Percentiles rank a stretch among this genome's conserved stretches.
phyloP scores from a whole-genome alignment of 2,797 vertebrate species.

The Etheostoma perlongum region DNA sequence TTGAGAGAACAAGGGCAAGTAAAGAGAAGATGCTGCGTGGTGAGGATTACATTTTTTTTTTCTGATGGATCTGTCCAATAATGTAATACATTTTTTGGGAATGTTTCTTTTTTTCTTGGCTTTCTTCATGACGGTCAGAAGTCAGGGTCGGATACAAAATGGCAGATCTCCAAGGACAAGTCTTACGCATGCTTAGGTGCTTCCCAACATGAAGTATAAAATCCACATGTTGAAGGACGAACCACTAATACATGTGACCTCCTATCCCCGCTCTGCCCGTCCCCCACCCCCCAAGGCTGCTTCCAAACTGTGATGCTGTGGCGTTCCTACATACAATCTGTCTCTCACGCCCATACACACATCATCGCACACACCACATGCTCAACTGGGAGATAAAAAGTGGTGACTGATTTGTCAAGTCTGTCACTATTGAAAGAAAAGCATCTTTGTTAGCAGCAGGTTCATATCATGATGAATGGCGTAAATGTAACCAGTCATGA shows the following conservation, averaged over 20 bases:
- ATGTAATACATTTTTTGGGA: background rate
- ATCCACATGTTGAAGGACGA: conserved; percentile 24
- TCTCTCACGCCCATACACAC: background rate
- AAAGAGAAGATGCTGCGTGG: background rate
- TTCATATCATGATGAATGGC: conserved; percentile 32
- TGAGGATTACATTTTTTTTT: background rate
- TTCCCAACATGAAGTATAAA: background rate
- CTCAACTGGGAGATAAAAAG: conserved; percentile 13
- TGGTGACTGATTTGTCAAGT: conserved; percentile 40
- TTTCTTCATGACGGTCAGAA: conserved; percentile 7
- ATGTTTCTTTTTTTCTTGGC: background rate
- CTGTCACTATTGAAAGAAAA: conserved; percentile 31
- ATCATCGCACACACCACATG: conserved; percentile 15
- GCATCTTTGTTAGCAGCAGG: conserved; percentile 34
- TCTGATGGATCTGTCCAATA: background rate
- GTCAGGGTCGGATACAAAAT: background rate
- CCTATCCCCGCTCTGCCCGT: background rate
- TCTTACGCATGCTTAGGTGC: background rate
- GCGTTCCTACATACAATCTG: conserved; percentile 10
- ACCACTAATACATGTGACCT: conserved; percentile 24
- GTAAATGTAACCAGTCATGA: conserved; percentile 24
- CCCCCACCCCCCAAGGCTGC: background rate
- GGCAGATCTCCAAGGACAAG: background rate
- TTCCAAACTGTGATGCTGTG: background rate
- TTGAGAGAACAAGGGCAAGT: conserved; percentile 3